Conservation (phyloP, 1,140 invertebrate genomes). For the Pseudomyrmex cubaensis region DNA sequence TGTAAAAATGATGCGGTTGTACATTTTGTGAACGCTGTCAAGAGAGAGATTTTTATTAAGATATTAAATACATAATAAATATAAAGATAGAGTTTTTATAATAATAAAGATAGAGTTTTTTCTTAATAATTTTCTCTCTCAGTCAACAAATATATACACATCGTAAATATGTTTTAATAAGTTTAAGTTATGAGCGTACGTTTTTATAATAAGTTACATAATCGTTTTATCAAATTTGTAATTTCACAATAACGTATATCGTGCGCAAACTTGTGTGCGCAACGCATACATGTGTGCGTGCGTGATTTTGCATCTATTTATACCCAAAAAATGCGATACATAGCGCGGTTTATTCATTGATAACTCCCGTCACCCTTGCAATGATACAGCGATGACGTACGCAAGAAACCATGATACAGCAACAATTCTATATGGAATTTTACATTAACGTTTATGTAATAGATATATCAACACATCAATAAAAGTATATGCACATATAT, state of each 20-base stretch:
- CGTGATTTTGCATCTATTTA: conserved; percentile 13
- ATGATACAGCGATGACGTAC: not conserved
- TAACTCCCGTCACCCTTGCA: not conserved
- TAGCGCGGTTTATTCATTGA: not conserved
- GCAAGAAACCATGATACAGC: not conserved
- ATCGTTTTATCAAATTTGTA: conserved; percentile 8
- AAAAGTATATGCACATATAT: not conserved
- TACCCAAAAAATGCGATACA: not conserved
- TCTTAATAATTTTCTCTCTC: no score
- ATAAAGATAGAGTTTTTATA: no score
- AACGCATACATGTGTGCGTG: not conserved
- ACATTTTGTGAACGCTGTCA: no score
- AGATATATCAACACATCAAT: not conserved
- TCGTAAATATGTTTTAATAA: no score
- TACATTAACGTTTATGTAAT: conserved; percentile 10
- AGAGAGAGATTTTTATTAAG: no score
- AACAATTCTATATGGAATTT: not conserved
- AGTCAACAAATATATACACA: no score
- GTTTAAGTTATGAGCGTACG: no score
- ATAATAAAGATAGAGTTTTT: no score
- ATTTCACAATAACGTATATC: not conserved
- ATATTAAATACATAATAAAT: no score
- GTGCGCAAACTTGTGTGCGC: not conserved
- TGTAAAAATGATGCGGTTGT: no score
- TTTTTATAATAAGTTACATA: conserved; percentile 42